phyloP scores from a whole-genome alignment of 2,888 invertebrate genomes.

The Tetanocera ferruginea region DNA sequence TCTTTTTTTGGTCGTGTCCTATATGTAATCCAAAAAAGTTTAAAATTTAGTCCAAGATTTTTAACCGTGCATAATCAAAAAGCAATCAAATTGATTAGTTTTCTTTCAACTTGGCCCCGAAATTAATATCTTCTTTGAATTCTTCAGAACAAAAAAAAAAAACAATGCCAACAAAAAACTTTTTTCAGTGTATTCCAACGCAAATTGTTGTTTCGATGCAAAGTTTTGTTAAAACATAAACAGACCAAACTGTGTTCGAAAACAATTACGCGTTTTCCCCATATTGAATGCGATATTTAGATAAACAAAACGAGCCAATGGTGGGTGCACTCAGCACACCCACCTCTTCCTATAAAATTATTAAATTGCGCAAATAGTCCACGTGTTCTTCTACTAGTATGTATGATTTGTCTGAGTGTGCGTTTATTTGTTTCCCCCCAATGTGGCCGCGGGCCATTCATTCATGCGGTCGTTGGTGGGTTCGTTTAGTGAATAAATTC shows the following conservation, averaged over 20 bases:
- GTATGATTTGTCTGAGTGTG: neutral
- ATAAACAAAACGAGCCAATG: conserved; percentile 28
- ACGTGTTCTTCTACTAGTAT: conserved; percentile 14
- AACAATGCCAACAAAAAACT: too few relatives aligned
- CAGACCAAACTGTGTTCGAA: conserved; percentile 22
- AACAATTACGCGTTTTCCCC: conserved; percentile 34
- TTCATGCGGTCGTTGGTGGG: neutral
- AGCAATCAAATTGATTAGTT: too few relatives aligned
- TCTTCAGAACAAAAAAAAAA: too few relatives aligned
- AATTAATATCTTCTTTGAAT: too few relatives aligned
- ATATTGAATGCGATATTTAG: conserved; percentile 35
- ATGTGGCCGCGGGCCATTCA: conserved; percentile 4
- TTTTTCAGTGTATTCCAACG: conserved; percentile 20
- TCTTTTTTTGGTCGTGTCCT: too few relatives aligned
- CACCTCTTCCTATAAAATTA: neutral
- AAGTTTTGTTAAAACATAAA: conserved; percentile 22
- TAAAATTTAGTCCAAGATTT: too few relatives aligned
- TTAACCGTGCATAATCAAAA: too few relatives aligned
- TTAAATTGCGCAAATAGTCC: conserved; percentile 25
- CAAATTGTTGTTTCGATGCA: neutral
- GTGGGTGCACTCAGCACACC: neutral
- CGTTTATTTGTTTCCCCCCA: neutral
- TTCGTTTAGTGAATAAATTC: conserved; percentile 37
- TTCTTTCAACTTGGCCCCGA: too few relatives aligned
- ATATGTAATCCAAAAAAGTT: too few relatives aligned